phyloP scores from a whole-genome alignment of 2,888 invertebrate species.

The Slavum lentiscoides region DNA sequence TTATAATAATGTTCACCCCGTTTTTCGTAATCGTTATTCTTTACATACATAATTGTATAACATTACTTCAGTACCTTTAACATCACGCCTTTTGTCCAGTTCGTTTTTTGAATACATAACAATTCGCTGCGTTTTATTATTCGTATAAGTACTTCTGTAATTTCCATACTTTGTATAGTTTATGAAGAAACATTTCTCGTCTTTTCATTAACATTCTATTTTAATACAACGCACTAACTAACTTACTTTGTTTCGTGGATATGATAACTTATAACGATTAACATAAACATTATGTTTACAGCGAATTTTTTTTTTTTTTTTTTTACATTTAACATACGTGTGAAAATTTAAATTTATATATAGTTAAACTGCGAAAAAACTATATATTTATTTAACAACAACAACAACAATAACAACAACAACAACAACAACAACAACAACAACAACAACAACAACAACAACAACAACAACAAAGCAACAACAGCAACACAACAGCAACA shows the following conservation, averaged over 20 bases:
- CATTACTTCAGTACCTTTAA: background rate
- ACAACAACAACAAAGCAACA: too few relatives aligned
- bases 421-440: too few relatives aligned
- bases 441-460: too few relatives aligned
- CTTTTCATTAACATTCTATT: background rate
- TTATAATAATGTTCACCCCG: background rate
- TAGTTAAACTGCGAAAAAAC: too few relatives aligned
- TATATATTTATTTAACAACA: too few relatives aligned
- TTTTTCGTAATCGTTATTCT: slow-evolving; percentile 14
- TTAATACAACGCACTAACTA: background rate
- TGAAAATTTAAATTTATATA: too few relatives aligned
- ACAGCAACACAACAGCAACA: too few relatives aligned
- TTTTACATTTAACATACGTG: too few relatives aligned
- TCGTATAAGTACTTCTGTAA: background rate
- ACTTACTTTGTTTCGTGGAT: background rate
- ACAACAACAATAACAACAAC: too few relatives aligned
- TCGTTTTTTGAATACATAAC: background rate
- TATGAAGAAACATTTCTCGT: background rate
- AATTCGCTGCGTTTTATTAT: background rate
- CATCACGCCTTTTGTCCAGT: background rate
- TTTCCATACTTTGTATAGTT: background rate
- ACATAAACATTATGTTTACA: too few relatives aligned
- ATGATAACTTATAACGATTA: background rate
- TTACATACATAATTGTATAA: background rate
- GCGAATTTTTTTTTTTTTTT: too few relatives aligned